Percentiles rank a stretch among this genome's conserved stretches.
Conservation (phyloP, 2,113 vertebrate genomes). For the Octodon degus region DNA sequence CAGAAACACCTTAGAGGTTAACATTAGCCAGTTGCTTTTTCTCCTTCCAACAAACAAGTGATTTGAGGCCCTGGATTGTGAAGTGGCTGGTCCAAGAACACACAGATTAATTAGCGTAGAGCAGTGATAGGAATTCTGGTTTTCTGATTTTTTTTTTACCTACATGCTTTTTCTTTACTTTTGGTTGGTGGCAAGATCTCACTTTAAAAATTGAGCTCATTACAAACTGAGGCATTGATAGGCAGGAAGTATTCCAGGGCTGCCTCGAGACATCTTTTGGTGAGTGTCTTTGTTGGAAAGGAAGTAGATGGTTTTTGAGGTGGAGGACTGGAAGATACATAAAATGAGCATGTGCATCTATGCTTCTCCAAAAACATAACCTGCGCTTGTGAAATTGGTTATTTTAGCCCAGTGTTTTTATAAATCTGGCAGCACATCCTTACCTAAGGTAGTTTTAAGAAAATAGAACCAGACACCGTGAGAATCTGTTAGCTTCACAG, state of each 20-base stretch:
- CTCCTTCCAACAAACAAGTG: not conserved
- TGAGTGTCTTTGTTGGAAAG: not conserved
- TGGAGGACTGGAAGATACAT: not conserved
- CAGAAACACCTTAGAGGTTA: conserved; percentile 15
- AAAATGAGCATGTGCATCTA: not conserved
- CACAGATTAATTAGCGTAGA: not conserved
- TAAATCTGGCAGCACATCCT: not conserved
- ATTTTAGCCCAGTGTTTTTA: not conserved
- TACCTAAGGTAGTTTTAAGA: not conserved
- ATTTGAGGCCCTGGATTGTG: not conserved
- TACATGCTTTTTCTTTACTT: not conserved
- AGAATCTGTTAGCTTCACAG: not conserved
- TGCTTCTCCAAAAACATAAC: not conserved
- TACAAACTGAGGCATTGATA: not conserved
- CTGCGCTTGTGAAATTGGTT: not conserved
- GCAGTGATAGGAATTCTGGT: not conserved
- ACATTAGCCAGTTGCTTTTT: not conserved
- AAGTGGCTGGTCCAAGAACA: conserved; percentile 10
- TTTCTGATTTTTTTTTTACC: not conserved
- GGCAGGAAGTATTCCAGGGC: not conserved
- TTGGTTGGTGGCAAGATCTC: not conserved
- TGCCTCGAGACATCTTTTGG: not conserved
- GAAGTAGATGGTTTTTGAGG: not conserved
- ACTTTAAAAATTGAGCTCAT: conserved; percentile 1
- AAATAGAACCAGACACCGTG: not conserved